phyloP scores from a whole-genome alignment of 2,797 vertebrate species.

The Eulemur albifrons region DNA sequence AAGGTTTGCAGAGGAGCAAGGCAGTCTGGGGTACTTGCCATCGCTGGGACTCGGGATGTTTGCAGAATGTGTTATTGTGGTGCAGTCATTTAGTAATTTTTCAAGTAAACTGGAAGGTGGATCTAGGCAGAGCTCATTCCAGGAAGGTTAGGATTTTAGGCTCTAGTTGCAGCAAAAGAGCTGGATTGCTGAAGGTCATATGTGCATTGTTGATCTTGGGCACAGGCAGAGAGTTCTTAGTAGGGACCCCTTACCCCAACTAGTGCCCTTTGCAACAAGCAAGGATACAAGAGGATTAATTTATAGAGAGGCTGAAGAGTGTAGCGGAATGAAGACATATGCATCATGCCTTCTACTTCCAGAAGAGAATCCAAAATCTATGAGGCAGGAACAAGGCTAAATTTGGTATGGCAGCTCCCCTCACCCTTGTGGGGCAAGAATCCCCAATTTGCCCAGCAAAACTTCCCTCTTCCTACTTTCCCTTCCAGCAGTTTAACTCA shows the following conservation, averaged over 20 bases:
- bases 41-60: background rate
- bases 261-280: background rate
- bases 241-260: background rate
- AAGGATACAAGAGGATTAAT: background rate
- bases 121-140: background rate
- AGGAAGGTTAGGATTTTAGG: background rate
- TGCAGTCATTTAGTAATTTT: background rate
- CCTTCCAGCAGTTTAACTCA: background rate
- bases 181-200: background rate
- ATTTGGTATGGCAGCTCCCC: background rate
- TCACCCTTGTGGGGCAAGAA: background rate
- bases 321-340: background rate
- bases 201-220: background rate
- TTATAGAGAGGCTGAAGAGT: background rate
- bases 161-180: background rate
- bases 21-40: background rate
- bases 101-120: background rate
- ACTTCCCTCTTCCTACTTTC: background rate
- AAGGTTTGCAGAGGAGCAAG: slow-evolving; percentile 32
- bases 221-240: background rate
- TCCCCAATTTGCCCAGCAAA: background rate
- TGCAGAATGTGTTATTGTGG: background rate
- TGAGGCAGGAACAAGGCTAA: background rate
- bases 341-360: background rate
- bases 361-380: background rate